Base-by-base conservation (phyloP, 1,140 invertebrate species). In the Vanessa tameamea region DNA sequence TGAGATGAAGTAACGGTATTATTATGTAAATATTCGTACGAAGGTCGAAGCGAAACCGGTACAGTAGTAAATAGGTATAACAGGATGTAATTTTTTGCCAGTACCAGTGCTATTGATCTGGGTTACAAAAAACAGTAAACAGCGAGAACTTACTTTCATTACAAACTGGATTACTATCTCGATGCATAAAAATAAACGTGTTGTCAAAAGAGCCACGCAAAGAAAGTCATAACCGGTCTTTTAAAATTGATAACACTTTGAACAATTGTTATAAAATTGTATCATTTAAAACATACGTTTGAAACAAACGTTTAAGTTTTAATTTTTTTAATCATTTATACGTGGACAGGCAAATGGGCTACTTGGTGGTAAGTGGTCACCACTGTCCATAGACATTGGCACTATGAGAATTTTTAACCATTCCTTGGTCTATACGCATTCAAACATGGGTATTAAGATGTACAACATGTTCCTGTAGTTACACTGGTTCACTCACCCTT, bases 1-100 rank as follows among this genome's bases (percentile, higher is more conserved):
- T 51, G 63, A 76, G 55, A 77, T 77, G 68, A 74, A 79, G 66
- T 78, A 84, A 81, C 79, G 78, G 82, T 78, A 77, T 71, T 72
- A 76, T 79, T 83, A 78, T 78, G 71, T 78, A 77, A 81, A 75
- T 78, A 72, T 66, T 31, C n/a, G 11, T 72, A 74, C 77, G 84
- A 87, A 87, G 87, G 86, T 85, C 84, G 76, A 72, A 78, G 74
- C 31, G 48, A 75, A 88, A 86, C 84, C 82, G 82, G 83, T 83
- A 82, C 69, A 61, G 15, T 59, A 23, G 61, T 74, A 71, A 75
- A 75, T 82, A 75, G 63, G 61, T 73, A 82, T 73, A 83, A 85
- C 82, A 88, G 82, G 80, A 82, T 80, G 70, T 79, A 59, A 63
- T 77, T 82, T 87, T 86, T 85, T 86, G 68, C 75, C 47, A 68